Base-by-base conservation (phyloP, 2,797 vertebrate genomes). In the Rhadinocentrus ornatus region DNA sequence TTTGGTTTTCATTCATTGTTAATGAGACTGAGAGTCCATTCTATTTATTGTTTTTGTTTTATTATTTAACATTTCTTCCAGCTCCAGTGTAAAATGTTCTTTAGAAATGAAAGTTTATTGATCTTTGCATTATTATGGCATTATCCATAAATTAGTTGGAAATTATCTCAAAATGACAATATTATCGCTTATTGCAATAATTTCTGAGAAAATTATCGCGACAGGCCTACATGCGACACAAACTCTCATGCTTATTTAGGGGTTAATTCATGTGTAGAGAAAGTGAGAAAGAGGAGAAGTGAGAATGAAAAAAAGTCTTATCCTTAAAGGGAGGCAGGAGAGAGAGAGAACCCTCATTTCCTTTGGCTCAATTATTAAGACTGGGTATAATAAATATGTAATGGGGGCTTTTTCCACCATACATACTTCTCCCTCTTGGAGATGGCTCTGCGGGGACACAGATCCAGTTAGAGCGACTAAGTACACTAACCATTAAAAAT, bases 401-500 rank as follows among this genome's bases (percentile, higher is more conserved):
- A 93, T 92, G 86, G 83, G 80, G 81, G 82, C 88, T 91, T 91
- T 91, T 93, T 92, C 82, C 81, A 87, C 77, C 82, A 81, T 86
- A 85, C 73, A 86, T 75, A 80, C 73, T 46, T 85, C 73, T 88
- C 72, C 83, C 82, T 81, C 86, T 75, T 77, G 77, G 83, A 88
- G 90, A 92, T 88, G 86, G 86, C 79, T 83, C 89, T 63, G 58
- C 55, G 46, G 88, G 88, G 88, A 92, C 80, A 88, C 87, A 79
- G 75, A 80, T 77, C 77, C 59, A 79, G 84, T 86, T 90, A 91
- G 84, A 90, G 85, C 79, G 66, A 85, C 91, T 93, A 91, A 92
- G 90, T 91, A 93, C 86, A 88, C 83, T 81, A 82, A 82, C 75
- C 65, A 93, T 93, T 90, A 93, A 93, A 93, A 92, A 93, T 93